These are phyloP conservation scores for Cavia aperea DNA, from an alignment of 2,113 vertebrate species.

Conservation along the genomic window DNA sequence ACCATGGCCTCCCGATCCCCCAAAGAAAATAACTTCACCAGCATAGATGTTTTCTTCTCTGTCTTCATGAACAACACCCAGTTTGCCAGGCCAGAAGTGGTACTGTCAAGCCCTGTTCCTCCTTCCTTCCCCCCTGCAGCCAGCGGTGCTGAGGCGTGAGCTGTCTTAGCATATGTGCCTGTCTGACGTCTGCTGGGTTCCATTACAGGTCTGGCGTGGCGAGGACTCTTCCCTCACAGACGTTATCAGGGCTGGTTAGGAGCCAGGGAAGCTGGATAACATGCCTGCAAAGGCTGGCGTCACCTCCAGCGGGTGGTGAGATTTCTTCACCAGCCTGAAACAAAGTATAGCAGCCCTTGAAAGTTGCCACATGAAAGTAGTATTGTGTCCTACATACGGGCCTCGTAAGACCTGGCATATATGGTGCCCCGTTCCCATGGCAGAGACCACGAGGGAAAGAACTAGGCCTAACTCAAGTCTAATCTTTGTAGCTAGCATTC, in stretches of 20 bases:
- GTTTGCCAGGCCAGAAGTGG: neutral
- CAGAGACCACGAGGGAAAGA: neutral
- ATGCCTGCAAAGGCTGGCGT: neutral
- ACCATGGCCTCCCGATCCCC: neutral
- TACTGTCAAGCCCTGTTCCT: neutral
- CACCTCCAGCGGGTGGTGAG: neutral
- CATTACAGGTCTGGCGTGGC: neutral
- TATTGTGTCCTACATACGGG: neutral
- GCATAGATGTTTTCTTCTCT: neutral
- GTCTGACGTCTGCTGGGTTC: neutral
- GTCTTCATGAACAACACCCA: neutral
- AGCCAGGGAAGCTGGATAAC: neutral
- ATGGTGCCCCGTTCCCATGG: neutral
- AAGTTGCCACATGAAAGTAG: neutral
- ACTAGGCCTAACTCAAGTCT: neutral
- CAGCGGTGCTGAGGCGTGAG: fast-evolving
- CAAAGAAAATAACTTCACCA: neutral
- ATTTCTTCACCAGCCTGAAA: neutral
- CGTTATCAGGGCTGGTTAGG: neutral
- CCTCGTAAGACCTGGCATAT: neutral
- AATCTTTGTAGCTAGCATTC: neutral
- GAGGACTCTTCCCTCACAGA: neutral
- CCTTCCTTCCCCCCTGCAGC: neutral
- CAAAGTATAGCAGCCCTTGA: neutral
- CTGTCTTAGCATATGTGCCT: neutral